phyloP scores from a whole-genome alignment of 1,140 invertebrate genomes.

The Harlomillsia oculata region DNA sequence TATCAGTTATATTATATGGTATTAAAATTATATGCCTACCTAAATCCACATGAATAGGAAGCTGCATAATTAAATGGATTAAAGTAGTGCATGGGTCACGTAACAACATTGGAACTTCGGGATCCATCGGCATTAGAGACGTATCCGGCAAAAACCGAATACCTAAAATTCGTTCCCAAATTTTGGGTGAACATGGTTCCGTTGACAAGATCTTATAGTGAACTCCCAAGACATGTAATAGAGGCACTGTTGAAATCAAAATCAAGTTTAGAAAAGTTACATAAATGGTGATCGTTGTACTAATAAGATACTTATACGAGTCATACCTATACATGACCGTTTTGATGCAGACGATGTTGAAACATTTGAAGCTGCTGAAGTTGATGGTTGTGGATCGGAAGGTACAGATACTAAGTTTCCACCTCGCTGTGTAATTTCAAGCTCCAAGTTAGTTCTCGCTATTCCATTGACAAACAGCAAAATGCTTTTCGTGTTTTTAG shows the following conservation, averaged over 20 bases:
- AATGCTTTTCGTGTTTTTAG: constrained; percentile 58
- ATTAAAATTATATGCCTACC: constrained; percentile 49
- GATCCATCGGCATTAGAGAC: constrained; percentile 44
- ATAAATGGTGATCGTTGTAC: constrained; percentile 27
- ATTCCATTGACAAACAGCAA: constrained; percentile 84
- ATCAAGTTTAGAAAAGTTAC: not conserved
- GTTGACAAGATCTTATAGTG: constrained; percentile 59
- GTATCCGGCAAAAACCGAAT: constrained; percentile 34
- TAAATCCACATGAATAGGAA: constrained; percentile 74
- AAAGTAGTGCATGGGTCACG: constrained; percentile 72
- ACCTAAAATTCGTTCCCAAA: constrained; percentile 33
- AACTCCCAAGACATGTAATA: constrained; percentile 75
- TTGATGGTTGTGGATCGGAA: constrained; percentile 38
- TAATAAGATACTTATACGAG: too few species aligned
- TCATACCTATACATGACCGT: constrained; percentile 75
- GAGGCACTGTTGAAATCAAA: constrained; percentile 53
- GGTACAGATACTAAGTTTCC: constrained; percentile 51
- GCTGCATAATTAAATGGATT: constrained; percentile 72
- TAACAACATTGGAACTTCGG: constrained; percentile 70
- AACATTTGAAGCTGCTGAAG: constrained; percentile 37
- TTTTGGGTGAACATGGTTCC: constrained; percentile 32
- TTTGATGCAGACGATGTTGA: constrained; percentile 59
- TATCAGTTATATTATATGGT: too few species aligned
- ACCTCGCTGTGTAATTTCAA: constrained; percentile 77
- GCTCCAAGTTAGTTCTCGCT: constrained; percentile 82